Evolutionary conservation across 2,113 vertebrate genomes (phyloP).

Genomic region (Tyrannus savana): DNA sequence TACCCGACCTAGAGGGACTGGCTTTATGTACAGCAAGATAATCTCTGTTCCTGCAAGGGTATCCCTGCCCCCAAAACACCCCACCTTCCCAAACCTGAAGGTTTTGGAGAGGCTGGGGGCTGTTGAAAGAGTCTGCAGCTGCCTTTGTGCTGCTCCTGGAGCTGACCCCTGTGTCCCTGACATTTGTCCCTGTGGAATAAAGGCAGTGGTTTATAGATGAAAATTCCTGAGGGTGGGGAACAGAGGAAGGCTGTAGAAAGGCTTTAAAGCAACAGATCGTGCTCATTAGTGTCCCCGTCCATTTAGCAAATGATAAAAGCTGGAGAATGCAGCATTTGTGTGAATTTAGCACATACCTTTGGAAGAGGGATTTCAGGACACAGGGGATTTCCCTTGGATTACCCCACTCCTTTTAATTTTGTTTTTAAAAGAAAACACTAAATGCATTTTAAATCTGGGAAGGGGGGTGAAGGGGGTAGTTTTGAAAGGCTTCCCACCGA

Average conservation of each 20-base stretch:
- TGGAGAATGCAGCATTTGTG: background rate
- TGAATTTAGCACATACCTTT: background rate
- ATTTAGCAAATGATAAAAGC: constrained; percentile 39
- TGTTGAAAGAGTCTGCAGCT: constrained; percentile 45
- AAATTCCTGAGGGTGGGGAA: constrained; percentile 65
- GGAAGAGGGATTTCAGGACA: background rate
- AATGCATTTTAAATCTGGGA: background rate
- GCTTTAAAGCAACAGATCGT: constrained; percentile 37
- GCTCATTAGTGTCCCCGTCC: constrained; percentile 52
- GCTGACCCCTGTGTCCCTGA: constrained; percentile 51
- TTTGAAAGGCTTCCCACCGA: background rate
- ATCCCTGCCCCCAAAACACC: background rate
- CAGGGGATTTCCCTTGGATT: constrained; percentile 4
- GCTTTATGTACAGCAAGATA: background rate
- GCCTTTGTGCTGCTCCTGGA: constrained; percentile 51
- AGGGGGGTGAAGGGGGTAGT: rapidly evolving
- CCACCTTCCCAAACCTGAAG: background rate
- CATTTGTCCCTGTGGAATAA: constrained; percentile 60
- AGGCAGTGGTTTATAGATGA: constrained; percentile 44
- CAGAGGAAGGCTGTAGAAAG: constrained; percentile 5
- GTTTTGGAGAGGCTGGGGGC: background rate
- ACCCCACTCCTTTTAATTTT: background rate
- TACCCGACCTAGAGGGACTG: background rate
- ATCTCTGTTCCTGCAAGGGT: background rate
- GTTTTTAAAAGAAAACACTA: background rate